Base-by-base conservation (phyloP, 2,888 invertebrate genomes). In the Catocala nupta region DNA sequence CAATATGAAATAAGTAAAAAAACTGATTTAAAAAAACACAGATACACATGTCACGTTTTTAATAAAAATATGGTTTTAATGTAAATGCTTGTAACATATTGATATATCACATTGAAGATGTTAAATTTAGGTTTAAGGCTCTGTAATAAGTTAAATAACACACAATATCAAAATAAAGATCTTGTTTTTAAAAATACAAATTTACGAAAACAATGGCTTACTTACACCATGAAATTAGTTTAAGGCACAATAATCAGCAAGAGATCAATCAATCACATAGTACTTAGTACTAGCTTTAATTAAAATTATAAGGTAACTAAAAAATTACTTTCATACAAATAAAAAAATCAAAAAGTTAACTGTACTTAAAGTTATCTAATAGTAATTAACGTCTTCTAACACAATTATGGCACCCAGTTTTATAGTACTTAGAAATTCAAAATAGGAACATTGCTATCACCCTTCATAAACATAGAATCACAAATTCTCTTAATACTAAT, bases 271-370 rank as follows among this genome's bases (percentile, higher is more conserved):
- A 25, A 25, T 25, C 25, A 25, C 25, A 25, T 25, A 25, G 25
- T 25, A 3, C 4, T 25, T 25, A 25, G 25, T 25, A 25, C 3
- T 25, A n/a, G n/a, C n/a, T 25, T 25, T 25, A 65, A 52, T 59
- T 59, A 62, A 61, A 65, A 59, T 55, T 62, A 65, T 55, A 62
- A 50, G 51, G 49, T 52, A 58, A 62, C 51, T 52, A 58, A 61
- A 55, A 55, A 55, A 12, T 10, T 59, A 63, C 58, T 55, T 62
- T 51, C 36, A 62, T 52, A 57, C 49, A 57, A 57, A 25, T 25
- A 57, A 52, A 49, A 62, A 54, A 49, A 57, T 45, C 9, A 13
- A 54, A 56, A 53, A 57, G 33, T 49, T 53, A 25, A 25, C 25
- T 25, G 25, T 25, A 25, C 42, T 50, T 50, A 55, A 48, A 62